A percentile compares a stretch with the other conserved stretches of the same genome.
Evolutionary conservation across 1,140 invertebrate genomes (phyloP).

Genomic region (Cataglyphis hispanica): DNA sequence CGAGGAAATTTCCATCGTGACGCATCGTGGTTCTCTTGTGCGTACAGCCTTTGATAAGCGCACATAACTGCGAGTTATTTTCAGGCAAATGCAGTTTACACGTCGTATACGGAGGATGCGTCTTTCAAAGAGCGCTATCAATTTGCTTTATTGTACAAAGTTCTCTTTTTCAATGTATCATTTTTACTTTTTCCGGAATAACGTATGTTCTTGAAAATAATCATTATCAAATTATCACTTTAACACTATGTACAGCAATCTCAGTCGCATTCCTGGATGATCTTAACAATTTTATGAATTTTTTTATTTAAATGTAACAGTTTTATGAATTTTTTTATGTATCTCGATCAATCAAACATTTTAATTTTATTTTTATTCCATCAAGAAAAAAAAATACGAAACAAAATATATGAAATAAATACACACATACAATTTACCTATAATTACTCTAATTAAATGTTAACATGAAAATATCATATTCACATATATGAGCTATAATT

Average conservation of each 20-base stretch:
- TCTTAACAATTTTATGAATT: background rate
- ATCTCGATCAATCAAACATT: background rate
- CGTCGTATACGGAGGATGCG: background rate
- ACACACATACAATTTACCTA: no score
- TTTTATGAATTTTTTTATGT: background rate
- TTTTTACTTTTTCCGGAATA: background rate
- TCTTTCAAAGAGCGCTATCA: slow-evolving; percentile 2
- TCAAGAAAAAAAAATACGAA: background rate
- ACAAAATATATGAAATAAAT: background rate
- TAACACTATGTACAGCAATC: background rate
- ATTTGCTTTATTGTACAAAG: slow-evolving; percentile 18
- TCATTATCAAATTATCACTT: slow-evolving; percentile 25
- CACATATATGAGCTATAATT: background rate
- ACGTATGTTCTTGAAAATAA: background rate
- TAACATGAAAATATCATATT: background rate
- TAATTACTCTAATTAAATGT: background rate
- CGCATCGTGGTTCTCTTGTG: slow-evolving; percentile 4
- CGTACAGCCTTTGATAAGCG: slow-evolving; percentile 17
- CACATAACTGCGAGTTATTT: slow-evolving; percentile 34
- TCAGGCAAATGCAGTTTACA: slow-evolving; percentile 13
- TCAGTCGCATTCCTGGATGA: background rate
- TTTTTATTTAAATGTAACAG: background rate
- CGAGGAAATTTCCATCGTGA: slow-evolving; percentile 18
- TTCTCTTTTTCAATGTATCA: slow-evolving; percentile 5
- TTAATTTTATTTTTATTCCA: background rate